Percentiles rank a stretch among this genome's conserved stretches.
Conservation (phyloP, 2,113 vertebrate species). For the Alethe castanea region DNA sequence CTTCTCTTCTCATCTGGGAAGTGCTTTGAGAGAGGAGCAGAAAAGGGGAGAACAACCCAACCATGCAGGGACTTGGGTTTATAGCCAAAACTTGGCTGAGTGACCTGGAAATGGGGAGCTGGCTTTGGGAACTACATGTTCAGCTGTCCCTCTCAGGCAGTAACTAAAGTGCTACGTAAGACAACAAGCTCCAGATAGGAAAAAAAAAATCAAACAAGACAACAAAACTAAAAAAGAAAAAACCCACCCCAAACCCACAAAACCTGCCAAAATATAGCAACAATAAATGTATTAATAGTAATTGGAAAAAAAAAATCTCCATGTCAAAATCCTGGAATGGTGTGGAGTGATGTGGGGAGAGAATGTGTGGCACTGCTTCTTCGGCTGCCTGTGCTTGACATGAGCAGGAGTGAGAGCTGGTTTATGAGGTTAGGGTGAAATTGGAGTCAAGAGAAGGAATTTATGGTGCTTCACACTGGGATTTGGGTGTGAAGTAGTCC, state of each 20-base stretch:
- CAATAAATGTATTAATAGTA: neutral
- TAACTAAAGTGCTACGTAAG: neutral
- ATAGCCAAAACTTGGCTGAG: neutral
- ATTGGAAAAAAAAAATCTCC: neutral
- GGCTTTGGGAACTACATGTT: neutral
- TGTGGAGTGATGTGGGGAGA: neutral
- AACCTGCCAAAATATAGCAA: neutral
- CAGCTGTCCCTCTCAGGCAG: neutral
- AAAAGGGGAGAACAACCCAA: neutral
- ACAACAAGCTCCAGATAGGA: neutral
- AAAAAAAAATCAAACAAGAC: neutral
- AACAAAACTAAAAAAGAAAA: neutral
- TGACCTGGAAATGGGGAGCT: neutral
- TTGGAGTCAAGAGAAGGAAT: neutral
- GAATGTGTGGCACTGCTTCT: neutral
- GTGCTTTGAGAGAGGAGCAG: neutral
- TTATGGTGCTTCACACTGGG: neutral
- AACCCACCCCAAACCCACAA: neutral
- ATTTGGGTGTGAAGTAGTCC: neutral
- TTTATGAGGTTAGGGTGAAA: neutral
- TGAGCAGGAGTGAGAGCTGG: neutral
- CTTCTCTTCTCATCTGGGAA: neutral
- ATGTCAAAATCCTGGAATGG: neutral
- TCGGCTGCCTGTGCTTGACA: neutral
- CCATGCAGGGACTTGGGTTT: neutral